Evolutionary conservation across 2,797 vertebrate genomes (phyloP).

Genomic region (Varecia variegata): DNA sequence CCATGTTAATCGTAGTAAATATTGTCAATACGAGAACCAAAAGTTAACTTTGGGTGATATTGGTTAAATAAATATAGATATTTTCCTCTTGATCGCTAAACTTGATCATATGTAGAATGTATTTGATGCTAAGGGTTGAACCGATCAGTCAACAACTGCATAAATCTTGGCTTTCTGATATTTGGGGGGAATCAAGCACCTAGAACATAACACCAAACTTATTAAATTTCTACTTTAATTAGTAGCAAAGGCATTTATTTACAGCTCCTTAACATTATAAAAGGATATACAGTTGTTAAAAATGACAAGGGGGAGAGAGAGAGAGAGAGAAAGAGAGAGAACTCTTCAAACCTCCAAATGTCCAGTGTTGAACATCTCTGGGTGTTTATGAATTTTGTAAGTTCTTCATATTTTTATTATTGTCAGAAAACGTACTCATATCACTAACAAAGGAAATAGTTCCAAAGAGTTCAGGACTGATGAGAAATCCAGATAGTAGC

Average conservation of each 20-base stretch:
- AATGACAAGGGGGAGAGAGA: background rate
- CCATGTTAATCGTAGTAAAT: background rate
- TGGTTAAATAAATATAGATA: background rate
- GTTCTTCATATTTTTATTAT: background rate
- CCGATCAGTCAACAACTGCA: background rate
- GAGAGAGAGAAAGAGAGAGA: background rate
- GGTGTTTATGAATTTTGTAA: background rate
- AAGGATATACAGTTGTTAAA: background rate
- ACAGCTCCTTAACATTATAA: background rate
- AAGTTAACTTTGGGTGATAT: background rate
- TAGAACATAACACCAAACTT: background rate
- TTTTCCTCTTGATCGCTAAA: background rate
- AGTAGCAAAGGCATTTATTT: background rate
- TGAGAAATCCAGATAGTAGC: background rate
- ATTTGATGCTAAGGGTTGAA: background rate
- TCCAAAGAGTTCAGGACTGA: background rate
- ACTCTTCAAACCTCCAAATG: background rate
- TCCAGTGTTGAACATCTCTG: background rate
- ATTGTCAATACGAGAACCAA: background rate
- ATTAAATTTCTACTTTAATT: background rate
- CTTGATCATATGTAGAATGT: background rate
- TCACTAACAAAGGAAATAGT: background rate
- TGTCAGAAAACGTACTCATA: background rate
- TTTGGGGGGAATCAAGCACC: background rate
- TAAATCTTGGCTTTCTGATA: background rate